These are phyloP conservation scores for Cataglyphis hispanica DNA, from an alignment of 1,140 invertebrate species.

Conservation along the genomic window DNA sequence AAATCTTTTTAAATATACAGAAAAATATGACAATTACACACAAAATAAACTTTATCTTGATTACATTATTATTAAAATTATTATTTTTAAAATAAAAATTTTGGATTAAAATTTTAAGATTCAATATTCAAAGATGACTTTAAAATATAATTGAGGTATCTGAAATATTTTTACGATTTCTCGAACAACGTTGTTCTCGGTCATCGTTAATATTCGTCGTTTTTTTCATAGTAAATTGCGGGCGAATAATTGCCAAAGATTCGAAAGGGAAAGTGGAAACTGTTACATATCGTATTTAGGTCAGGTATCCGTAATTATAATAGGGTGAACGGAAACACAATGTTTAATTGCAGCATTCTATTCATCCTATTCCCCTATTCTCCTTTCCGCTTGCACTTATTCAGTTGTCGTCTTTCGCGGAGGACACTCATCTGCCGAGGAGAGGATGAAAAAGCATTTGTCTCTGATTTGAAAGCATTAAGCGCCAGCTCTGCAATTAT, in stretches of 20 bases:
- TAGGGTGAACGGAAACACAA: constrained; percentile 53
- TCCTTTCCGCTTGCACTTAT: constrained; percentile 1
- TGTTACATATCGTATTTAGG: constrained; percentile 61
- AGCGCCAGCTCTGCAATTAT: constrained; percentile 64
- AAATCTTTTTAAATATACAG: neutral
- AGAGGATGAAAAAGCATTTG: constrained; percentile 59
- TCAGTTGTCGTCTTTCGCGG: constrained; percentile 35
- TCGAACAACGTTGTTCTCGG: neutral
- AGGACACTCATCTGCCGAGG: constrained; percentile 34
- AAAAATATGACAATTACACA: neutral
- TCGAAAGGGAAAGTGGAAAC: constrained; percentile 63
- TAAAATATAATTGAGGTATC: neutral
- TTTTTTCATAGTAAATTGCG: constrained; percentile 63
- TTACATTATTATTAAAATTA: too few species aligned
- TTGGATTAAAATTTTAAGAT: constrained; percentile 6
- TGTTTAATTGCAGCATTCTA: constrained; percentile 72
- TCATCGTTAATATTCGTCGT: neutral
- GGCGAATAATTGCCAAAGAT: constrained; percentile 60
- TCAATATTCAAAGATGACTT: neutral
- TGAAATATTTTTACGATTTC: constrained; percentile 4
- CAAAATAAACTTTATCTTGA: constrained; percentile 8
- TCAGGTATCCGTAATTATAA: constrained; percentile 56
- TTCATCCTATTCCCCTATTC: constrained; percentile 27
- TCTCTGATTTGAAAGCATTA: constrained; percentile 59
- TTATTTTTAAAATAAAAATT: neutral